Evolutionary conservation across 2,888 invertebrate genomes (phyloP), one percentile per base, ranked within the genome.

Genomic region (Rhingia campestris): DNA sequence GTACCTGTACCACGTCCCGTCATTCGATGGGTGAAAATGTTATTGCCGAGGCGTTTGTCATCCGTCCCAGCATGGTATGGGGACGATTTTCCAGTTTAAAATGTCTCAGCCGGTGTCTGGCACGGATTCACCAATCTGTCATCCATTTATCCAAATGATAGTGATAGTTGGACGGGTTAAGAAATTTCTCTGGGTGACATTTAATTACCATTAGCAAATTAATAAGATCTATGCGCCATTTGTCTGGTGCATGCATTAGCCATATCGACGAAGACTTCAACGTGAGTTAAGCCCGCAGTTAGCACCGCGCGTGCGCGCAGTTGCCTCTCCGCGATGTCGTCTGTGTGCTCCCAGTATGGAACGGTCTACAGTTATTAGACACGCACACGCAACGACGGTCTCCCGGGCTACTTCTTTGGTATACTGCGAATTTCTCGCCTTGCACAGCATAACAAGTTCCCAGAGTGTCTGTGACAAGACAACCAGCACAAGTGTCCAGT

Each of bases 121-220:
- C 51, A 81, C 74, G 61, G 67, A 67, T 74, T 80, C 43, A 43
- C 37, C 33, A 39, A 39, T 53, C 22, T 14, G 58, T 41, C 51
- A 41, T 43, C 75, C 43, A 33, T 14, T 2, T 32, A 64, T 61
- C 56, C 58, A 70, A 64, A 69, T 63, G 58, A 69, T 64, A 66
- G 70, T 14, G 59, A 81, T 64, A 75, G 63, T 75, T 56, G 61
- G 54, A 49, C 54, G 67, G 2, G 22, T 22, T 22, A 22, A 30
- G 63, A 76, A 76, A 59, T 81, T 81, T 81, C 76, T 70, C 81
- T 81, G 53, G 76, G 41, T 81, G 81, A 81, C 81, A 81, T 66
- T 81, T 66, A 76, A 81, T 76, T 81, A 66, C 58, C 35, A 45
- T 70, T 39, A 58, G 54, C 63, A 63, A 75, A 75, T 69, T 75